Evolutionary conservation across 2,888 invertebrate species (phyloP).

Genomic region (Melanophora roralis): DNA sequence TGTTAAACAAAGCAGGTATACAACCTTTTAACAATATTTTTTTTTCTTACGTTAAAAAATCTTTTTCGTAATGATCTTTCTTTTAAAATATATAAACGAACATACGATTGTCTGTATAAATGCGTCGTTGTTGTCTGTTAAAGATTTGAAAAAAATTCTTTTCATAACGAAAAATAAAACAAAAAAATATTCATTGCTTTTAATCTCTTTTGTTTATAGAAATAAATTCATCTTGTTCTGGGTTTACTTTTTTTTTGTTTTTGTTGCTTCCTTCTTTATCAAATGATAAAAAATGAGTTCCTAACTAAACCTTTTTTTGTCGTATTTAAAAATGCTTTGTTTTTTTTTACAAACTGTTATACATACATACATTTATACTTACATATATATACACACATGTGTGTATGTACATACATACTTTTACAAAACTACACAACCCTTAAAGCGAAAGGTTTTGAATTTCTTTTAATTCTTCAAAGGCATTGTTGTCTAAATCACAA

Average conservation of each 20-base stretch:
- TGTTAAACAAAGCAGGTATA: conserved; percentile 60
- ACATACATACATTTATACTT: conserved; percentile 2
- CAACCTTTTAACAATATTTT: conserved; percentile 55
- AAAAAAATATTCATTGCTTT: conserved; percentile 48
- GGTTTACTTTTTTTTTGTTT: conserved; percentile 4
- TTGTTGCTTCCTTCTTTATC: conserved; percentile 41
- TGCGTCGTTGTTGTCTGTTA: conserved; percentile 55
- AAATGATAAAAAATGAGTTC: conserved; percentile 61
- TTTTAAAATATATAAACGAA: not conserved
- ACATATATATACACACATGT: no score
- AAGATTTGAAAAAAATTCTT: conserved; percentile 46
- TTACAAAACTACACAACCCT: conserved; percentile 54
- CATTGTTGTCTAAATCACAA: conserved; percentile 58
- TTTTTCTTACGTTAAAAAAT: conserved; percentile 18
- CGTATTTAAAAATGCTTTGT: conserved; percentile 44
- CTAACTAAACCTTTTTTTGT: conserved; percentile 44
- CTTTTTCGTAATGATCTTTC: conserved; percentile 46
- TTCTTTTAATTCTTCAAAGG: conserved; percentile 53
- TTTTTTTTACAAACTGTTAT: conserved; percentile 34
- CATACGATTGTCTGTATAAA: conserved; percentile 21
- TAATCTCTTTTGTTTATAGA: conserved; percentile 58
- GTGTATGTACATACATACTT: conserved; percentile 2
- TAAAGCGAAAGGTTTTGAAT: conserved; percentile 60
- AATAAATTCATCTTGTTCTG: conserved; percentile 56
- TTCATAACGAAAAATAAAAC: conserved; percentile 12